Evolutionary conservation across 2,113 vertebrate genomes (phyloP).

Genomic region (Epinephelus lanceolatus): DNA sequence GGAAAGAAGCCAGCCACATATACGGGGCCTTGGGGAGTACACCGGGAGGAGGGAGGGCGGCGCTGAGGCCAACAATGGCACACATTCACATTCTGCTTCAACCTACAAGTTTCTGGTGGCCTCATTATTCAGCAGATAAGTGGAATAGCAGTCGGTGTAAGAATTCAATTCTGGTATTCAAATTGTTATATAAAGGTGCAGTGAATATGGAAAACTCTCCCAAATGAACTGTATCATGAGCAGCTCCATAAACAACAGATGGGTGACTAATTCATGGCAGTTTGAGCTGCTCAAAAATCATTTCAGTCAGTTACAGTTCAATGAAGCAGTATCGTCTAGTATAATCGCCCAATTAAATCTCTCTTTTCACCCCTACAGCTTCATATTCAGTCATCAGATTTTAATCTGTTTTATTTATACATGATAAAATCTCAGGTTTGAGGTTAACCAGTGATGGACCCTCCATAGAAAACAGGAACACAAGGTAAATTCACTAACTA

Average conservation of each 20-base stretch:
- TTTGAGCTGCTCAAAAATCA: not conserved
- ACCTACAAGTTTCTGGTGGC: not conserved
- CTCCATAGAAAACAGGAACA: not conserved
- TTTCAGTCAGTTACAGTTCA: not conserved
- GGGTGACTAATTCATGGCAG: not conserved
- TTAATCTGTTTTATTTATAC: slow-evolving; percentile 45
- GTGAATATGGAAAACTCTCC: not conserved
- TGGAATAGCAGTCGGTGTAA: not conserved
- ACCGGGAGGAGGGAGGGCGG: slow-evolving; percentile 30
- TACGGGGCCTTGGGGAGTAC: slow-evolving; percentile 52
- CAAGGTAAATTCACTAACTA: slow-evolving; percentile 8
- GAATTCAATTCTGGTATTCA: slow-evolving; percentile 5
- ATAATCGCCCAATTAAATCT: slow-evolving; percentile 18
- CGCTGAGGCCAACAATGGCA: slow-evolving; percentile 60
- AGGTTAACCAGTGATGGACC: slow-evolving; percentile 17
- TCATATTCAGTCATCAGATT: slow-evolving; percentile 51
- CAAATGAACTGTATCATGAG: not conserved
- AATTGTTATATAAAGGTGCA: not conserved
- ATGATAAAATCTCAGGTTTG: slow-evolving; percentile 46
- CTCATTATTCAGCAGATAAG: slow-evolving; percentile 51
- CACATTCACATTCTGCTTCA: slow-evolving; percentile 64
- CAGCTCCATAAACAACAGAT: slow-evolving; percentile 9
- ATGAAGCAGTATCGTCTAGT: slow-evolving; percentile 16
- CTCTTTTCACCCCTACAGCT: slow-evolving; percentile 5
- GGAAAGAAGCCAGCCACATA: slow-evolving; percentile 62